Conservation (phyloP, 92 coral and sea anemone species). For the Nematostella vectensis region DNA sequence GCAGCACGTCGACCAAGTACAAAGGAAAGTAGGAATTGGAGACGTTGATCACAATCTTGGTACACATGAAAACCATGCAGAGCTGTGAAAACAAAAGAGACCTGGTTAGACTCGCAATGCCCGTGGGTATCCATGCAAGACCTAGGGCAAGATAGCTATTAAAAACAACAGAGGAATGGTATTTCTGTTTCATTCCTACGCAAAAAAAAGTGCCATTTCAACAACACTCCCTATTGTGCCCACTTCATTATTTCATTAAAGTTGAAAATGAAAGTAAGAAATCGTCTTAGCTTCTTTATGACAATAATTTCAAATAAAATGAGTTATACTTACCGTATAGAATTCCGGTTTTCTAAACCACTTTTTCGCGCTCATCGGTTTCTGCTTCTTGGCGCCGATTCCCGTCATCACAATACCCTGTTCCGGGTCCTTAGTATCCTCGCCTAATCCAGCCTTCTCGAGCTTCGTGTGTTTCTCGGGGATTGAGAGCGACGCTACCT, state of each 20-base stretch:
- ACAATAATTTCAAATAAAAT: no score
- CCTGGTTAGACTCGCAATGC: no score
- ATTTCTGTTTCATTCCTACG: no score
- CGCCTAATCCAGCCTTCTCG: neutral
- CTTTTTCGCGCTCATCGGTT: neutral
- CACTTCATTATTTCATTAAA: no score
- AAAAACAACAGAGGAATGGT: no score
- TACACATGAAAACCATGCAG: constrained; percentile 40
- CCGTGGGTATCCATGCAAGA: no score
- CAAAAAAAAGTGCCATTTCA: no score
- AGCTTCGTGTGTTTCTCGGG: neutral
- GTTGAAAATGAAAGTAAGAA: no score
- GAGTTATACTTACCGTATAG: neutral
- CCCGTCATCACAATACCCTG: neutral
- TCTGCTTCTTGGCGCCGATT: neutral
- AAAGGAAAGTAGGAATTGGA: constrained; percentile 50
- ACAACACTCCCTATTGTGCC: no score
- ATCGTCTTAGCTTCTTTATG: no score
- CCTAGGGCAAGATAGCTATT: no score
- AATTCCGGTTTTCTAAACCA: neutral
- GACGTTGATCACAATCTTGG: constrained; percentile 38
- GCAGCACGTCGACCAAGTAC: constrained; percentile 38
- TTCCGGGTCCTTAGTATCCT: neutral
- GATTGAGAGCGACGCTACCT: neutral
- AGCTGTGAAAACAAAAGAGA: constrained; percentile 9